These are phyloP conservation scores for Temnothorax unifasciatus DNA, from an alignment of 2,888 invertebrate species.

Conservation along the genomic window DNA sequence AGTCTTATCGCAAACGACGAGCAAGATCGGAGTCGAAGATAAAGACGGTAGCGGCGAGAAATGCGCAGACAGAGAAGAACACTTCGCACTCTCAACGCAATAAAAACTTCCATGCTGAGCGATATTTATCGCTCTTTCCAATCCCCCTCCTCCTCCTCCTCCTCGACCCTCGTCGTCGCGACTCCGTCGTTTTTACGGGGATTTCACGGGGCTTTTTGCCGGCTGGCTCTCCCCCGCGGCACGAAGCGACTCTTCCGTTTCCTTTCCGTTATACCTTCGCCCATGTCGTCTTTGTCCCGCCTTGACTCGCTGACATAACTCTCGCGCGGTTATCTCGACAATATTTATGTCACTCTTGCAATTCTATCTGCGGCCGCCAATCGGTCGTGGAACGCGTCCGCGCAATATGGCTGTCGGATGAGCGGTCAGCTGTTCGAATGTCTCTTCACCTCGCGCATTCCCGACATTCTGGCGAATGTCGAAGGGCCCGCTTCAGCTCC, in stretches of 20 bases:
- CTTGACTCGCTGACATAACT: slow-evolving; percentile 72
- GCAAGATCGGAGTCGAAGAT: slow-evolving; percentile 42
- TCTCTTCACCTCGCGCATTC: slow-evolving; percentile 28
- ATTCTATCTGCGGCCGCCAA: slow-evolving; percentile 72
- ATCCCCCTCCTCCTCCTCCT: slow-evolving; percentile 11
- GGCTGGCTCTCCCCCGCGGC: slow-evolving; percentile 23
- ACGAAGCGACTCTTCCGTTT: slow-evolving; percentile 13
- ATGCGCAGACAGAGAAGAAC: slow-evolving; percentile 57
- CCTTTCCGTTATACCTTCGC: neutral
- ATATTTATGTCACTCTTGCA: slow-evolving; percentile 78
- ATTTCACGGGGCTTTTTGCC: slow-evolving; percentile 74
- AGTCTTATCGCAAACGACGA: slow-evolving; percentile 38
- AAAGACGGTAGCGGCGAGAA: slow-evolving; percentile 57
- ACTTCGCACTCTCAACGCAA: slow-evolving; percentile 74
- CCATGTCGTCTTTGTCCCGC: slow-evolving; percentile 25
- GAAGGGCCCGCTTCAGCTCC: neutral
- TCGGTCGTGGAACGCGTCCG: slow-evolving; percentile 54
- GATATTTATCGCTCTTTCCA: slow-evolving; percentile 77
- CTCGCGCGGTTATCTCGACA: slow-evolving; percentile 76
- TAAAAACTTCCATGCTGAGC: slow-evolving; percentile 74
- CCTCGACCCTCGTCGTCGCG: slow-evolving; percentile 14
- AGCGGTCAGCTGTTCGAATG: slow-evolving; percentile 62
- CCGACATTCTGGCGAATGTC: neutral
- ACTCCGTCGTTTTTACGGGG: slow-evolving; percentile 65
- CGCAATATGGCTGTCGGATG: slow-evolving; percentile 65